These are phyloP conservation scores for Halcyon smyrnensis DNA, from an alignment of 2,797 vertebrate genomes.

Conservation along the genomic window DNA sequence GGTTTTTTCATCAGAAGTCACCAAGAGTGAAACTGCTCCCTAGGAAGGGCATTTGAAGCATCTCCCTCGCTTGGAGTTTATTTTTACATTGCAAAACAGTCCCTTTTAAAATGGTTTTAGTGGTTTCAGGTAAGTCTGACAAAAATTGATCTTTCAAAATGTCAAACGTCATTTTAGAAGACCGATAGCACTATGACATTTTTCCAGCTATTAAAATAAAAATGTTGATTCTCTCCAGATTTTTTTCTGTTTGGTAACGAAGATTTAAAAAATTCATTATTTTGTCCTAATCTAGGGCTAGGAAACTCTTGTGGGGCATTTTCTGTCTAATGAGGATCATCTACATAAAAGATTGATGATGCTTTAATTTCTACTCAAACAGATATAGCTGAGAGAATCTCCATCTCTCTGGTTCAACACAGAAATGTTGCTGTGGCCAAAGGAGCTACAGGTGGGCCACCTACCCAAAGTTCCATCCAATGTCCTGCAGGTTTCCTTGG, in stretches of 20 bases:
- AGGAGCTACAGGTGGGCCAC: not conserved
- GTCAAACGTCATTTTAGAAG: constrained; percentile 13
- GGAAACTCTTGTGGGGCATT: not conserved
- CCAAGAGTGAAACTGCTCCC: not conserved
- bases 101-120: constrained; percentile 3
- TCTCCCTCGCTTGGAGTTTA: not conserved
- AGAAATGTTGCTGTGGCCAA: not conserved
- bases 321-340: not conserved
- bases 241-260: not conserved
- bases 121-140: not conserved
- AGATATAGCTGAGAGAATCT: not conserved
- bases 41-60: not conserved
- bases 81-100: not conserved
- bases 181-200: not conserved
- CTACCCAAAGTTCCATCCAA: not conserved
- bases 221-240: not conserved
- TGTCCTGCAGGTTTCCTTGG: not conserved
- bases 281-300: not conserved
- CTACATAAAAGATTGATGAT: not conserved
- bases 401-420: not conserved
- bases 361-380: not conserved
- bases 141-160: constrained; percentile 48
- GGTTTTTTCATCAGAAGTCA: not conserved
- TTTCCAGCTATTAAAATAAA: constrained; percentile 36
- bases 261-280: not conserved